Base-by-base conservation (phyloP, 2,797 vertebrate genomes). In the Thripadectes ignobilis region DNA sequence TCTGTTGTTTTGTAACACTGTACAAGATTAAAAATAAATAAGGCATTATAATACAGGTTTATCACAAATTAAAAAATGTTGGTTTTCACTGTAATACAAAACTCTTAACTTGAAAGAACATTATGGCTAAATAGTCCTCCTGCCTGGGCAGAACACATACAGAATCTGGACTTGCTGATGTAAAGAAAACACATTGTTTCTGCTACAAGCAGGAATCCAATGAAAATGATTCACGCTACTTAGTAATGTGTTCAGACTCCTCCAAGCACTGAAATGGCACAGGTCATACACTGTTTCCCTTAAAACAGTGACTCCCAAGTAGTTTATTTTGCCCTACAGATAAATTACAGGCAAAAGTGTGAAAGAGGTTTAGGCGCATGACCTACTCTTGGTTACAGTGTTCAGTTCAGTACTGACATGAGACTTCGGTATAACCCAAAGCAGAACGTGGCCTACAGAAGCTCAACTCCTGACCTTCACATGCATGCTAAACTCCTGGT, bases 11-110 rank as follows among this genome's bases (percentile, higher is more conserved):
- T 81, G n/a, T 96, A 96, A 95, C 94, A 97, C 90, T 97, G 96
- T 97, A 98, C 97, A 97, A 94, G 93, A 95, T 97, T 98, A 97
- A 97, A 98, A 98, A 98, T 95, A 98, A 98, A 98, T 98, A 98
- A 98, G 98, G 98, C 98, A 98, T 97, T 97, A 97, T 97, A 95
- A 97, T 97, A 98, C 97, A 97, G 80, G 94, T 97, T 97, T 93
- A 93, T 97, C 94, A 97, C 97, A 96, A 97, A 96, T 91, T 96
- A 96, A 97, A 97, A 96, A 96, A 97, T 88, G 94, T 96, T 73
- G 36, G 51, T 96, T 96, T 81, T 93, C 95, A 93, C 93, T 89
- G 94, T 95, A 95, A 96, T 98, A 97, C 94, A 97, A 97, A 97
- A 97, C 81, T 96, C 85, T 95, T 95, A 92, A 97, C 80, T 96